Evolutionary conservation across 2,888 invertebrate genomes (phyloP).

Genomic region (Ichneumoninae sp.): DNA sequence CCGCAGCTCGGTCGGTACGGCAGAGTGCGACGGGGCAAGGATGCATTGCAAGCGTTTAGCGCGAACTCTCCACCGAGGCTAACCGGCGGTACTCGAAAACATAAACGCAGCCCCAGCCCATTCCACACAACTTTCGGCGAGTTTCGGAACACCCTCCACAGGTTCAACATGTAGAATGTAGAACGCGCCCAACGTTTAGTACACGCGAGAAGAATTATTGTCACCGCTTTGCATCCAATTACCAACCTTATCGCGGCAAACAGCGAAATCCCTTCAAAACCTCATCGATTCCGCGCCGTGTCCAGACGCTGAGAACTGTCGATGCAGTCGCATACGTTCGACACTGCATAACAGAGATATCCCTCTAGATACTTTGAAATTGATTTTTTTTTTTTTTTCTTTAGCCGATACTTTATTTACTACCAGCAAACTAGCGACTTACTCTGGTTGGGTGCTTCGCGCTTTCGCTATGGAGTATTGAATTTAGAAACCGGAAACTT

Average conservation of each 20-base stretch:
- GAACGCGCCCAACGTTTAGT: slow-evolving; percentile 33
- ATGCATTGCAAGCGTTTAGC: slow-evolving; percentile 38
- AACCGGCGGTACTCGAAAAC: slow-evolving; percentile 29
- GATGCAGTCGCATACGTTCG: slow-evolving; percentile 19
- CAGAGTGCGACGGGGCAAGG: slow-evolving; percentile 31
- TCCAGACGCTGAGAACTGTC: slow-evolving; percentile 23
- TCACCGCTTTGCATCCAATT: slow-evolving; percentile 65
- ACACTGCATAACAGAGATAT: background rate
- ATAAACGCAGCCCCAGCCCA: slow-evolving; percentile 17
- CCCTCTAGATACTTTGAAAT: background rate
- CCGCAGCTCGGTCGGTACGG: background rate
- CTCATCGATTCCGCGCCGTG: slow-evolving; percentile 31
- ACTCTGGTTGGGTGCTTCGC: background rate
- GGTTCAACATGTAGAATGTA: background rate
- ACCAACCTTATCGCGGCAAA: slow-evolving; percentile 54
- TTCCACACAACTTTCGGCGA: slow-evolving; percentile 58
- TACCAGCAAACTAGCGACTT: background rate
- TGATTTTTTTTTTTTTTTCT: background rate
- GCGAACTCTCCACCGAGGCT: slow-evolving; percentile 33
- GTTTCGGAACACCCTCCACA: slow-evolving; percentile 12
- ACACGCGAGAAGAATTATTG: slow-evolving; percentile 63
- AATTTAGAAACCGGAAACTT: too few species aligned
- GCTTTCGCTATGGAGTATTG: background rate
- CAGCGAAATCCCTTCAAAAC: slow-evolving; percentile 51
- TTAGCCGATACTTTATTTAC: background rate